Conservation (phyloP, 1,140 invertebrate genomes). For the Drosophila bocqueti region DNA sequence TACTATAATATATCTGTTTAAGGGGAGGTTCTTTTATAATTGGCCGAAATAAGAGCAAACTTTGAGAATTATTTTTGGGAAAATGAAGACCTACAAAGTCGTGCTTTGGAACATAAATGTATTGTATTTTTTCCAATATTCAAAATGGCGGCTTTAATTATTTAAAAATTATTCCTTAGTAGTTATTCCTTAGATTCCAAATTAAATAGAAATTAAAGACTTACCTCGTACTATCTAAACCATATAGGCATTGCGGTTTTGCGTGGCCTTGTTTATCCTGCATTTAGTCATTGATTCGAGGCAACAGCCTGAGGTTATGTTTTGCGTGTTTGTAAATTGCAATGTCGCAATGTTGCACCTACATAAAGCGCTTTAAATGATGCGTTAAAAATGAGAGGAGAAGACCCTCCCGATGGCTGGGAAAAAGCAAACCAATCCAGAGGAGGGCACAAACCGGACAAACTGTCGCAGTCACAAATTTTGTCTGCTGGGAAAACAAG, state of each 20-base stretch:
- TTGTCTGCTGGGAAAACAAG: conserved; percentile 54
- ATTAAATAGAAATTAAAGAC: not conserved
- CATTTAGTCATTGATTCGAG: conserved; percentile 48
- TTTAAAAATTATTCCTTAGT: not conserved
- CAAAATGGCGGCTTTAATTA: no score
- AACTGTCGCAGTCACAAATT: conserved; percentile 81
- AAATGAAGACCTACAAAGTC: no score
- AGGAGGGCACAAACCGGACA: conserved; percentile 26
- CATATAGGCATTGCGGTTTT: conserved; percentile 20
- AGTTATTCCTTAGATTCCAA: no score
- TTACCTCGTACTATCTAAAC: not conserved
- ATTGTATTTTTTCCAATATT: no score
- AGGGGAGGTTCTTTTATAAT: no score
- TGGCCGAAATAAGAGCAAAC: no score
- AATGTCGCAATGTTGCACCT: conserved; percentile 69
- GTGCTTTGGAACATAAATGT: no score
- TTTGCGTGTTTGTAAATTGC: conserved; percentile 31
- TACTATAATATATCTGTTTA: no score
- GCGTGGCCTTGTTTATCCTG: conserved; percentile 54
- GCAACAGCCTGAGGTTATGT: conserved; percentile 62
- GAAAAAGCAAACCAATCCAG: not conserved
- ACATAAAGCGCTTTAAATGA: conserved; percentile 75
- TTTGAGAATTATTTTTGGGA: no score
- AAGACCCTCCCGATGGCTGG: not conserved
- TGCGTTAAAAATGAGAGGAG: conserved; percentile 66